Percentiles rank a stretch among this genome's conserved stretches.
phyloP scores from a whole-genome alignment of 2,113 vertebrate species.

The Carlito syrichta region DNA sequence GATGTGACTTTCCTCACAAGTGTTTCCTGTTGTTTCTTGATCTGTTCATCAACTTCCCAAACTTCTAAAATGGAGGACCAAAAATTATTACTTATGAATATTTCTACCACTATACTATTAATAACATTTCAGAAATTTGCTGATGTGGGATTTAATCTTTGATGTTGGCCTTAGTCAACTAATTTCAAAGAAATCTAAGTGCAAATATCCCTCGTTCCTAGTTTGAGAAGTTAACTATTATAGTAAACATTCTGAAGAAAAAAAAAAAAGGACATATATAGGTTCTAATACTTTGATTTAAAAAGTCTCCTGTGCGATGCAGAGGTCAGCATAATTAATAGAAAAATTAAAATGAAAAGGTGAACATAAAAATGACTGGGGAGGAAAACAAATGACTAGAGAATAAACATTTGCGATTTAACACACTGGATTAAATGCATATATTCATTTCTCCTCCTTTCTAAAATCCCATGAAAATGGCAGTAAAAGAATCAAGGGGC shows the following conservation, averaged over 20 bases:
- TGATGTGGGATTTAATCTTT: background rate
- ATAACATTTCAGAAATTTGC: slow-evolving; percentile 42
- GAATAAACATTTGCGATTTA: background rate
- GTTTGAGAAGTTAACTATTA: background rate
- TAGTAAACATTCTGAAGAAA: background rate
- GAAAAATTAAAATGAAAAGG: slow-evolving; percentile 2
- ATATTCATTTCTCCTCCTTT: background rate
- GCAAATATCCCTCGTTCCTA: background rate
- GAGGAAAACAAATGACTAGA: background rate
- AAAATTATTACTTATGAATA: slow-evolving; percentile 61
- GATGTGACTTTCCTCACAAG: slow-evolving; percentile 57
- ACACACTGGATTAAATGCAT: background rate
- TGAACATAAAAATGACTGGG: background rate
- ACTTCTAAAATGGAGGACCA: slow-evolving; percentile 71
- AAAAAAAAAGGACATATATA: background rate
- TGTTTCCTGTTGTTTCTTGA: slow-evolving; percentile 61
- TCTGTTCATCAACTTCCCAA: slow-evolving; percentile 66
- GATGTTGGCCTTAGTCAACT: background rate
- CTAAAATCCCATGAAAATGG: background rate
- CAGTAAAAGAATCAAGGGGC: background rate
- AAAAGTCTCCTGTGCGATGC: background rate
- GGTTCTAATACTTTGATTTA: background rate
- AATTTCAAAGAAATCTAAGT: slow-evolving; percentile 4
- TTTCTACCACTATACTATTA: slow-evolving; percentile 34
- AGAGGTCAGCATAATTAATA: background rate